Evolutionary conservation across 92 coral and sea anemone species (phyloP).

Genomic region (Phenganax subtilis): DNA sequence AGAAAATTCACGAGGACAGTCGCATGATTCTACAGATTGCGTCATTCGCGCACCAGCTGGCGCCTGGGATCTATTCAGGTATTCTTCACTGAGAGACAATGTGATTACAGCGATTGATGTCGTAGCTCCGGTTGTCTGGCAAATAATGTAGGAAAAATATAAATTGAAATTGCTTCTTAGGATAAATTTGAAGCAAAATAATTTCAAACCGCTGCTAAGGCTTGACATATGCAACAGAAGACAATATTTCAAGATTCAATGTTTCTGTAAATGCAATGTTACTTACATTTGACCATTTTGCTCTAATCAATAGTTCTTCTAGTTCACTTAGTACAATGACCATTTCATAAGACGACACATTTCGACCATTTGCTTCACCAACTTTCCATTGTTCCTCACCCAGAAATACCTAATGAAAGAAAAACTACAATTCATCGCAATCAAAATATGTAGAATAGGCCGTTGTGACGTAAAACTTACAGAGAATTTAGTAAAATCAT

Average conservation of each 20-base stretch:
- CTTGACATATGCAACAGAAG: too few relatives aligned
- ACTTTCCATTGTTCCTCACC: constrained; percentile 78
- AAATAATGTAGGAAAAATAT: neutral
- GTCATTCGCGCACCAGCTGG: constrained; percentile 36
- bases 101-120: constrained; percentile 6
- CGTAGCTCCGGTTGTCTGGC: neutral
- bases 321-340: constrained; percentile 69
- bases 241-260: neutral
- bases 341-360: constrained; percentile 64
- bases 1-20: constrained; percentile 66
- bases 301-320: constrained; percentile 62
- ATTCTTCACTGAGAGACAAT: constrained; percentile 17
- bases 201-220: too few relatives aligned
- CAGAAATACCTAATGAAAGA: constrained; percentile 55
- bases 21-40: constrained; percentile 67
- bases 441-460: too few relatives aligned
- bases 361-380: constrained; percentile 63
- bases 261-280: neutral
- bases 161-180: neutral
- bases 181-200: neutral
- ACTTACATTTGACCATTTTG: constrained; percentile 68
- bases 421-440: neutral
- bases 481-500: constrained; percentile 42
- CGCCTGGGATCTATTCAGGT: constrained; percentile 21
- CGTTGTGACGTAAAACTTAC: constrained; percentile 38